phyloP scores from a whole-genome alignment of 2,113 vertebrate genomes.

The Camarhynchus parvulus region DNA sequence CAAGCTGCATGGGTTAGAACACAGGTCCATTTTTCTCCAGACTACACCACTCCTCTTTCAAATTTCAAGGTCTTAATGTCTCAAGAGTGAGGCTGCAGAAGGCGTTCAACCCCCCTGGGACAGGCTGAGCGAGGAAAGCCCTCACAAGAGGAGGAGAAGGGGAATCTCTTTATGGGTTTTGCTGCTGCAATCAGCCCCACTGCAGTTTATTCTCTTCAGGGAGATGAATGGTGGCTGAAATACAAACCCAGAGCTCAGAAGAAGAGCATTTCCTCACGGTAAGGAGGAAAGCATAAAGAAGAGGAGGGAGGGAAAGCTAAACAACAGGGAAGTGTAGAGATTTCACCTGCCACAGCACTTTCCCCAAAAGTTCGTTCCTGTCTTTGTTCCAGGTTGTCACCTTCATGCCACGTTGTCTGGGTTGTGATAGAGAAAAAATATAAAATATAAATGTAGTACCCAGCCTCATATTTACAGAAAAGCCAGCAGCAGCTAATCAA shows the following conservation, averaged over 20 bases:
- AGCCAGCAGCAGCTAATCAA: neutral
- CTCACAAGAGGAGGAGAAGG: conserved; percentile 50
- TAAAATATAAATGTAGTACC: neutral
- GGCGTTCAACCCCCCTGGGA: neutral
- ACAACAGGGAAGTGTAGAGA: neutral
- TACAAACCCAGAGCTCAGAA: neutral
- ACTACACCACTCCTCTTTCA: conserved; percentile 52
- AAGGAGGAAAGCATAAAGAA: neutral
- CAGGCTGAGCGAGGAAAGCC: neutral
- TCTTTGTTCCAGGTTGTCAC: neutral
- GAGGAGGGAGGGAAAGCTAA: neutral
- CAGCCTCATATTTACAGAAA: neutral
- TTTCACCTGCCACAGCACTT: neutral
- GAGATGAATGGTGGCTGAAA: neutral
- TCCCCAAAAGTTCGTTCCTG: rapidly evolving
- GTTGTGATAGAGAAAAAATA: neutral
- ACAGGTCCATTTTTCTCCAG: conserved; percentile 60
- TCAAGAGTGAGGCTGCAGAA: conserved; percentile 49
- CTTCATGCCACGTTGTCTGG: rapidly evolving
- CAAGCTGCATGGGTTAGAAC: conserved; percentile 53
- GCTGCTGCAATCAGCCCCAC: neutral
- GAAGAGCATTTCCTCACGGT: neutral
- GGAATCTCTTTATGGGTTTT: conserved; percentile 44
- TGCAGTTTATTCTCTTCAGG: conserved; percentile 15
- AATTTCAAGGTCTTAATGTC: conserved; percentile 68